Evolutionary conservation across 2,888 invertebrate genomes (phyloP), one percentile per base, ranked within the genome.

Genomic region (Hoplodrina ambigua): DNA sequence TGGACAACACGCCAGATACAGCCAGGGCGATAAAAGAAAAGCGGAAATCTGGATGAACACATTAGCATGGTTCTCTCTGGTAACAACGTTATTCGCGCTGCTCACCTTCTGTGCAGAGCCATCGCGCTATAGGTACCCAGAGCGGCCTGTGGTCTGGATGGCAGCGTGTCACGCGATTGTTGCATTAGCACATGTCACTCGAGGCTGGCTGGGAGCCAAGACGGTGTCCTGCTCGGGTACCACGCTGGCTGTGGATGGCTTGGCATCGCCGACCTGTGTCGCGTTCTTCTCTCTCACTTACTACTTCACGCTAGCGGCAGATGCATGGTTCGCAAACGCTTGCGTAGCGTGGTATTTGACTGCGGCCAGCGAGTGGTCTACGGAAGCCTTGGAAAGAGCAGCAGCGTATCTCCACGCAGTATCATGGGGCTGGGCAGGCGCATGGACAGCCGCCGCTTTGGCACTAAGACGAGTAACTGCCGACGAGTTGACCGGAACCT

Each of bases 291-390:
- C 98, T 17, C 94, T 97, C 1, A 96, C 97, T 15, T 98, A 98
- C 88, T 98, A 98, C 94, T 97, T 98, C 87, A 97, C 97, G 46
- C 93, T 98, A 86, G 98, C 98, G 61, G 97, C 97, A 72, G 97
- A 97, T 86, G 97, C 98, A 73, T 98, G 99, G 98, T 98, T 99
- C 97, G 97, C 98, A 4, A 97, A 98, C 84, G 97, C 99, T 63
- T 98, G 98, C 75, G 96, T 98, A 60, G 98, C 98, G 69, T 99
- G 99, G 98, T 98, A 98, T 88, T 96, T 99, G 60, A 98, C 98
- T 6, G 98, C 99, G 0, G 98, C 98, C 56, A 98, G 98, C 89
- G 98, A 99, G 89, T 99, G 99, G 99, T 98, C 98, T 37, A 98
- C 98, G 70, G 99, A 99, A 93, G 98, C 98, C 3, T 96, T 99